Conservation (phyloP, 1,140 invertebrate species). For the Pemphigus obesinymphae region DNA sequence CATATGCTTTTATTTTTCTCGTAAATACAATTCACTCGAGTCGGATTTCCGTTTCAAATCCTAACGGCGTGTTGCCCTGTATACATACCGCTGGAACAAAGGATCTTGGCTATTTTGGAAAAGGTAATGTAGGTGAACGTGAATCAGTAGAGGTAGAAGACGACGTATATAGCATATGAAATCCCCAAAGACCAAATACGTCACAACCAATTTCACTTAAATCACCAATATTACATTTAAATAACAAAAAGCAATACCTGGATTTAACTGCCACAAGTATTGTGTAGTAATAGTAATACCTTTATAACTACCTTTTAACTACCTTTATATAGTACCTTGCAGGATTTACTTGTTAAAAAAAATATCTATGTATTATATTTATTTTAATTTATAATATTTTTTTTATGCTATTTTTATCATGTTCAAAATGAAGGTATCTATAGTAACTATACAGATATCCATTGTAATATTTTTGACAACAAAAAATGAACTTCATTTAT, state of each 20-base stretch:
- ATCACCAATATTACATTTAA: background rate
- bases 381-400: too few species aligned
- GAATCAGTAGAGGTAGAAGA: background rate
- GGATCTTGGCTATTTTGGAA: background rate
- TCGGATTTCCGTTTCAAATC: background rate
- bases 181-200: background rate
- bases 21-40: background rate
- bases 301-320: too few species aligned
- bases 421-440: too few species aligned
- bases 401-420: too few species aligned
- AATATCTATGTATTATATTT: too few species aligned
- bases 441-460: too few species aligned
- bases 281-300: too few species aligned
- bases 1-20: background rate
- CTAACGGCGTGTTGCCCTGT: background rate
- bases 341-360: too few species aligned
- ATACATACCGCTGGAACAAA: background rate
- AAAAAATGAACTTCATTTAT: too few species aligned
- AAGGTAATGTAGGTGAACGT: background rate
- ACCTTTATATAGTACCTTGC: too few species aligned
- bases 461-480: too few species aligned
- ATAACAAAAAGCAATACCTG: background rate
- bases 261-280: background rate
- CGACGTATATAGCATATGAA: background rate
- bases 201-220: background rate